Evolutionary conservation across 2,888 invertebrate species (phyloP).

Genomic region (Chromoteleia sp.): DNA sequence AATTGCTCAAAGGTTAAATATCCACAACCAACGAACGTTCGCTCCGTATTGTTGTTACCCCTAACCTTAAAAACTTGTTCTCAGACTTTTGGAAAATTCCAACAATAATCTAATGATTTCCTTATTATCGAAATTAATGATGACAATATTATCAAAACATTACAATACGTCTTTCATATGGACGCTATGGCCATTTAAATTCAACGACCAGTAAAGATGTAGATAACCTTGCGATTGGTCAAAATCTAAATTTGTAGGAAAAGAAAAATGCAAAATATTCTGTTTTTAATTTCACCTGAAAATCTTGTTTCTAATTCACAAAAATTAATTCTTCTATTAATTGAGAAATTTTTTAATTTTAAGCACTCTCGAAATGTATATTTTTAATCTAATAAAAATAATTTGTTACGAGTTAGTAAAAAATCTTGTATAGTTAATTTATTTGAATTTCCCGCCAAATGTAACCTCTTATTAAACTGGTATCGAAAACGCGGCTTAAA

Average conservation of each 20-base stretch:
- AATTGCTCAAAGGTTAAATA: conserved; percentile 7
- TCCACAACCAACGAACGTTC: conserved; percentile 2
- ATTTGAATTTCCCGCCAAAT: too few species aligned
- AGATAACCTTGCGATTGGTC: conserved; percentile 16
- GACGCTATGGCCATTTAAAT: conserved; percentile 17
- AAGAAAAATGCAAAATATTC: background rate
- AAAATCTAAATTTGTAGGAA: conserved; percentile 1
- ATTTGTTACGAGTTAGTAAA: too few species aligned
- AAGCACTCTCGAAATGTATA: too few species aligned
- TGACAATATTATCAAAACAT: conserved; percentile 10
- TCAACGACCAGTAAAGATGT: conserved; percentile 4
- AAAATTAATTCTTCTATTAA: too few species aligned
- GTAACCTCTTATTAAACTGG: background rate
- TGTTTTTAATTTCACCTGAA: background rate
- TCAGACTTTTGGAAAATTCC: conserved; percentile 4
- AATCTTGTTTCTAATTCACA: too few species aligned
- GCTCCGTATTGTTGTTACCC: background rate
- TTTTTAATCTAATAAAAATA: too few species aligned
- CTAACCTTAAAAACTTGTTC: conserved; percentile 32
- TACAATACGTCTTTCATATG: conserved; percentile 6
- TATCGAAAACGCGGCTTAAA: conserved; percentile 31
- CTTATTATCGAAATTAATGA: conserved; percentile 14
- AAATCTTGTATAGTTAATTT: too few species aligned
- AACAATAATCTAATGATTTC: conserved; percentile 3
- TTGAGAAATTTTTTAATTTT: too few species aligned